Evolutionary conservation across 2,797 vertebrate species (phyloP).

Genomic region (Xerus rutilus): DNA sequence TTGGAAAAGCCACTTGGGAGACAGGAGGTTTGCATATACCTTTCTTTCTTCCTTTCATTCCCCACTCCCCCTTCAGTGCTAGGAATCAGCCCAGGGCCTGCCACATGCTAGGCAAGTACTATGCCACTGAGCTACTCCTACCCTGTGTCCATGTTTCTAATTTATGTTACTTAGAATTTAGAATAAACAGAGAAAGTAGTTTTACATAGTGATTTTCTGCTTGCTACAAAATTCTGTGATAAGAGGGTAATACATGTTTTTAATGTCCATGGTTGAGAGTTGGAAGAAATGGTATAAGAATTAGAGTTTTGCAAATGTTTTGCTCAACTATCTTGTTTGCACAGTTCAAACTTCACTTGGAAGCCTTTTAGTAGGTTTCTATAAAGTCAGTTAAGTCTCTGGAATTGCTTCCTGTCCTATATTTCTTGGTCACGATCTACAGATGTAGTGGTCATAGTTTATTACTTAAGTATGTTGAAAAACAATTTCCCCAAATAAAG

Average conservation of each 20-base stretch:
- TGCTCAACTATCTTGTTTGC: slow-evolving; percentile 74
- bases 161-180: slow-evolving; percentile 29
- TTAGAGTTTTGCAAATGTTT: slow-evolving; percentile 79
- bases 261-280: slow-evolving; percentile 40
- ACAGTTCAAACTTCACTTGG: slow-evolving; percentile 82
- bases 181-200: slow-evolving; percentile 21
- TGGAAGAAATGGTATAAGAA: slow-evolving; percentile 65
- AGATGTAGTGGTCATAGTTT: background rate
- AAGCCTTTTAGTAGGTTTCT: slow-evolving; percentile 65
- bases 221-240: slow-evolving; percentile 62
- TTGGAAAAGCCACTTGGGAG: background rate
- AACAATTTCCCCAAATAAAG: slow-evolving; percentile 58
- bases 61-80: background rate
- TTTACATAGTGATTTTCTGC: slow-evolving; percentile 30
- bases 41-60: background rate
- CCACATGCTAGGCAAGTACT: background rate
- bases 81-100: background rate
- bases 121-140: background rate
- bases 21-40: background rate
- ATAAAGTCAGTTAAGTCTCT: slow-evolving; percentile 66
- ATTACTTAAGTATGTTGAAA: slow-evolving; percentile 42
- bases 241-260: slow-evolving; percentile 33
- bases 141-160: slow-evolving; percentile 2
- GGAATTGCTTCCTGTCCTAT: slow-evolving; percentile 60
- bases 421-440: slow-evolving; percentile 68